Evolutionary conservation across 2,113 vertebrate genomes (phyloP).

Genomic region (Sceloporus tristichus): DNA sequence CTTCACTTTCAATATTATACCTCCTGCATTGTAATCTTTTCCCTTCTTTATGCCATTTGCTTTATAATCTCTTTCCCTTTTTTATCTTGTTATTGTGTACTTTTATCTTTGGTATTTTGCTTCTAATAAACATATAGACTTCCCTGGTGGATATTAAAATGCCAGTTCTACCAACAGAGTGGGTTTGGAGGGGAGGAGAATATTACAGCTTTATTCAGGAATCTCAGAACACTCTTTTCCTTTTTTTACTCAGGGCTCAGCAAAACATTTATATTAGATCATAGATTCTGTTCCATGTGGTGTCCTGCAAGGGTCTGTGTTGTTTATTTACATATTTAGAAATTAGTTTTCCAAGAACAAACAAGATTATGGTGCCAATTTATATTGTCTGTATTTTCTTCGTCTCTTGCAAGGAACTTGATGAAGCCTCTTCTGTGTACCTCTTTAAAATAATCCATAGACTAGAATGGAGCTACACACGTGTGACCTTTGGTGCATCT

Average conservation of each 20-base stretch:
- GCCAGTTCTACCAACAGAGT: conserved; percentile 52
- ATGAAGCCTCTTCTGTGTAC: conserved; percentile 46
- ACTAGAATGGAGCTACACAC: conserved; percentile 48
- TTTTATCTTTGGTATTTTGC: conserved; percentile 68
- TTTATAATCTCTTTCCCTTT: conserved; percentile 58
- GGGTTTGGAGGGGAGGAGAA: conserved; percentile 18
- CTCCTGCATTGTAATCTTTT: conserved; percentile 49
- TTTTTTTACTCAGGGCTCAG: conserved; percentile 46
- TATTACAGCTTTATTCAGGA: conserved; percentile 8
- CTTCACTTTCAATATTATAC: conserved; percentile 25
- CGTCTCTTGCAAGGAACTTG: conserved; percentile 45
- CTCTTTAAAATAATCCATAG: conserved; percentile 40
- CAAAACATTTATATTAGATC: conserved; percentile 64
- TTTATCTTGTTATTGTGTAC: conserved; percentile 69
- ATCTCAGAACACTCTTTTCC: conserved; percentile 26
- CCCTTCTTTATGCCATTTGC: conserved; percentile 57
- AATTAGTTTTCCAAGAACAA: conserved; percentile 62
- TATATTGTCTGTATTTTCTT: conserved; percentile 62
- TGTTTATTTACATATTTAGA: conserved; percentile 50
- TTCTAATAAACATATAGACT: conserved; percentile 72
- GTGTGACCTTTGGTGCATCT: conserved; percentile 51
- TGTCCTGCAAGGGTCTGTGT: conserved; percentile 54
- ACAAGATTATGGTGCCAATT: conserved; percentile 58
- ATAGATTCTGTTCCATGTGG: conserved; percentile 55
- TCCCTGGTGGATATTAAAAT: conserved; percentile 61